Percentiles rank a stretch among this genome's conserved stretches.
Conservation (phyloP, 2,113 vertebrate species). For the Xyrauchen texanus region DNA sequence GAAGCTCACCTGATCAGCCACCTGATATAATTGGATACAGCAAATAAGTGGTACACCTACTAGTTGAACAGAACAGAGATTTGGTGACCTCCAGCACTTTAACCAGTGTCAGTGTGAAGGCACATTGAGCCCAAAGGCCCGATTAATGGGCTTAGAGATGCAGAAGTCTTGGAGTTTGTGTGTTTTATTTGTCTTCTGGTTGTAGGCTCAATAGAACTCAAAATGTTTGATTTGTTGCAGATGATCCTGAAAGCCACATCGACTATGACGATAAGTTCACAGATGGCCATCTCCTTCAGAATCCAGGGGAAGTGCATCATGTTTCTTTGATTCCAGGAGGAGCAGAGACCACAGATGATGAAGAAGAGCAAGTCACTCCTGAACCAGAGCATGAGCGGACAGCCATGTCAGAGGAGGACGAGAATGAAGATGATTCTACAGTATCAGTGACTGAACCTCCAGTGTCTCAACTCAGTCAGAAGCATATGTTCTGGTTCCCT, state of each 20-base stretch:
- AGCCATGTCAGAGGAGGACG: conserved; percentile 29
- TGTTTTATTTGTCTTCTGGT: conserved; percentile 1
- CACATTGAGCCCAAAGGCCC: too few relatives aligned
- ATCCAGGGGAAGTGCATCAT: conserved; percentile 58
- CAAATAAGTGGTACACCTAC: too few relatives aligned
- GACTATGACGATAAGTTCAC: conserved; percentile 94
- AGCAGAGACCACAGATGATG: conserved; percentile 43
- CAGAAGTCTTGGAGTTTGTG: background rate
- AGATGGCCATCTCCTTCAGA: conserved; percentile 71
- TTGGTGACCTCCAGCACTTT: too few relatives aligned
- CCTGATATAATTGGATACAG: too few relatives aligned
- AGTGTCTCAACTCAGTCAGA: conserved; percentile 80
- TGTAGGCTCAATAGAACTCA: background rate
- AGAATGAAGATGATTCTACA: conserved; percentile 48
- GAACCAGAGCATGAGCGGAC: conserved; percentile 36
- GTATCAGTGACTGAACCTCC: conserved; percentile 75
- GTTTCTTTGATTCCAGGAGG: conserved; percentile 40
- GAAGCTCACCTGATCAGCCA: too few relatives aligned
- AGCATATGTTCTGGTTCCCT: conserved; percentile 88
- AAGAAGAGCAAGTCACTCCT: conserved; percentile 36
- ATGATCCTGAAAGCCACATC: conserved; percentile 79
- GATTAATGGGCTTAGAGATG: too few relatives aligned
- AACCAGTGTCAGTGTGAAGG: too few relatives aligned
- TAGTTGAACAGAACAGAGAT: too few relatives aligned
- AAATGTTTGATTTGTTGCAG: conserved; percentile 64